Base-by-base conservation (phyloP, 2,797 vertebrate genomes). In the Aldrovandia affinis region DNA sequence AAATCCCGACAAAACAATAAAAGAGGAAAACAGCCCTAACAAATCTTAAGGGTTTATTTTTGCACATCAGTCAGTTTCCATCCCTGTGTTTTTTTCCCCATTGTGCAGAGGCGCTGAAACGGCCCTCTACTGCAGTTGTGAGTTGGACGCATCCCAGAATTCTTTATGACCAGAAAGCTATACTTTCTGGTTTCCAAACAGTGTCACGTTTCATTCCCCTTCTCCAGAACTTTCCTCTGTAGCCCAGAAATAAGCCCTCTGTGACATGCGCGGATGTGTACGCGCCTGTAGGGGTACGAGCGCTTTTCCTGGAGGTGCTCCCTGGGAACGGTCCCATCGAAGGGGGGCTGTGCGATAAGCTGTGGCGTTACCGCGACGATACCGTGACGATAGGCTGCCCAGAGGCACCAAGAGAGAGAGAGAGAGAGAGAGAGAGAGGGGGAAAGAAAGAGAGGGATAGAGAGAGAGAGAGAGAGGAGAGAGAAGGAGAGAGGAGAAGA, bases 231-330 rank as follows among this genome's bases (percentile, higher is more conserved):
- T 82, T 86, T 59, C 81, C 87, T 82, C 86, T 82, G 83, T 83
- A 73, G 87, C 84, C 22, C 78, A 88, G 92, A 92, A 85, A 68
- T 79, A 91, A 93, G 94, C 89, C 88, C 86, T 82, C 89, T 89
- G 86, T 89, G 92, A 94, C 92, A 91, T 65, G 55, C 90, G 84
- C 86, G 91, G 89, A 87, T 89, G 88, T 85, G 90, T 91, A 91
- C 42, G 65, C 54, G 8, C 33, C 25, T n/a, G n/a, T 59, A 81
- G 25, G n/a, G 39, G 36, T 91, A 91, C 85, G 87, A 89, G 88
- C 87, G 87, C 88, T 82, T 90, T 86, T 89, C 91, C 92, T 92
- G 87, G 91, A 91, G 92, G 88, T 87, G 73, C 63, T 85, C 81
- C 84, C 86, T 50, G 47, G 47, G 12, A 50, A 50, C 47, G 6